phyloP scores from a whole-genome alignment of 2,888 invertebrate species.

The Tipula lateralis region DNA sequence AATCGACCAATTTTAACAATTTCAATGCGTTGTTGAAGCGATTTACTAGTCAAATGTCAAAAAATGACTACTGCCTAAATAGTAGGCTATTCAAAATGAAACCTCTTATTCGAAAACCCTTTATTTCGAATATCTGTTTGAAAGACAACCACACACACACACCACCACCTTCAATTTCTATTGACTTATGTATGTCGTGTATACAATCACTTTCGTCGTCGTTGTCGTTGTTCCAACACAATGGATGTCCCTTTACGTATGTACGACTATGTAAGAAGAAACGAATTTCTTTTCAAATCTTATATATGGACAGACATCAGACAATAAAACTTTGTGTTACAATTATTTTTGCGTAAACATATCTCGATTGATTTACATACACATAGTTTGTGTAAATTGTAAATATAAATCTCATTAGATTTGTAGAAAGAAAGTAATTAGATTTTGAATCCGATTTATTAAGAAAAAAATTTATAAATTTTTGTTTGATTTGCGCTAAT shows the following conservation, averaged over 20 bases:
- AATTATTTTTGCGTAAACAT: background rate
- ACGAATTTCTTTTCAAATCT: background rate
- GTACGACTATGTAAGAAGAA: background rate
- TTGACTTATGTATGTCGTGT: background rate
- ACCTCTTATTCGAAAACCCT: too few relatives aligned
- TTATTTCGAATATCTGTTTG: background rate
- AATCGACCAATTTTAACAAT: too few relatives aligned
- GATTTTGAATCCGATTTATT: background rate
- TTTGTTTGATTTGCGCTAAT: background rate
- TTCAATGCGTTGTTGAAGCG: too few relatives aligned
- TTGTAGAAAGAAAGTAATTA: background rate
- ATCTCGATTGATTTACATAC: background rate
- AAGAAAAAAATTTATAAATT: background rate
- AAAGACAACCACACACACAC: background rate
- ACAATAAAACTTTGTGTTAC: background rate
- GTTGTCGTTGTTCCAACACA: background rate
- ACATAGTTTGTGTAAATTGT: background rate
- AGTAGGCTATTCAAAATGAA: too few relatives aligned
- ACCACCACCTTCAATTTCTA: background rate
- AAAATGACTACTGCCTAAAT: too few relatives aligned
- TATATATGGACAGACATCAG: background rate
- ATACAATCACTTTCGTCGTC: background rate
- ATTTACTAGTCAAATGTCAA: too few relatives aligned
- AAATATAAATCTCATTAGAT: background rate
- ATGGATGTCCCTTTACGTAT: background rate